A percentile compares a stretch with the other conserved stretches of the same genome.
phyloP scores from a whole-genome alignment of 2,797 vertebrate species.

The Hoplostethus atlanticus region DNA sequence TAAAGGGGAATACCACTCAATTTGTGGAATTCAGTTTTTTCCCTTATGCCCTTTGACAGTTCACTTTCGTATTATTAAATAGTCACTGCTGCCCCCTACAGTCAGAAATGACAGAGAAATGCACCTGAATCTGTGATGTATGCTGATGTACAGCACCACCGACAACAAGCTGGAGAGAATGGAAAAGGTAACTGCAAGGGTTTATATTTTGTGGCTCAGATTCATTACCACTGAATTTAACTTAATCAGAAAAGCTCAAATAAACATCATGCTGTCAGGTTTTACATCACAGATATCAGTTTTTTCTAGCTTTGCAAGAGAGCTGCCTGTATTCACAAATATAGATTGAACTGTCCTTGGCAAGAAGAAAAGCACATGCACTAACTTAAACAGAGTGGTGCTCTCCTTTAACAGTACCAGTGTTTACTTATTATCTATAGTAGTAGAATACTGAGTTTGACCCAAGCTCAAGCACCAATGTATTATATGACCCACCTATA shows the following conservation, averaged over 20 bases:
- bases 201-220: no score
- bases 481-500: background rate
- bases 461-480: conserved; percentile 16
- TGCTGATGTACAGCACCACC: no score
- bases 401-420: background rate
- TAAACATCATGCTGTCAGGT: background rate
- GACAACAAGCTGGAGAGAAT: no score
- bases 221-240: no score
- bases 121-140: no score
- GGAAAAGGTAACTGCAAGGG: no score
- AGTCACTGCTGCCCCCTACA: background rate
- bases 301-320: background rate
- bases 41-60: background rate
- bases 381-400: background rate
- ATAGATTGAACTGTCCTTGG: background rate
- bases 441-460: background rate
- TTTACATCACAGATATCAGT: background rate
- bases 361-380: background rate
- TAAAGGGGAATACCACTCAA: conserved; percentile 13
- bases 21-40: background rate
- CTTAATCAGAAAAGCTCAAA: background rate
- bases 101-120: background rate
- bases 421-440: background rate
- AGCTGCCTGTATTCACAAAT: background rate
- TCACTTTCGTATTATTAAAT: background rate